Conservation (phyloP, 2,888 invertebrate species). For the Craniophora ligustri region DNA sequence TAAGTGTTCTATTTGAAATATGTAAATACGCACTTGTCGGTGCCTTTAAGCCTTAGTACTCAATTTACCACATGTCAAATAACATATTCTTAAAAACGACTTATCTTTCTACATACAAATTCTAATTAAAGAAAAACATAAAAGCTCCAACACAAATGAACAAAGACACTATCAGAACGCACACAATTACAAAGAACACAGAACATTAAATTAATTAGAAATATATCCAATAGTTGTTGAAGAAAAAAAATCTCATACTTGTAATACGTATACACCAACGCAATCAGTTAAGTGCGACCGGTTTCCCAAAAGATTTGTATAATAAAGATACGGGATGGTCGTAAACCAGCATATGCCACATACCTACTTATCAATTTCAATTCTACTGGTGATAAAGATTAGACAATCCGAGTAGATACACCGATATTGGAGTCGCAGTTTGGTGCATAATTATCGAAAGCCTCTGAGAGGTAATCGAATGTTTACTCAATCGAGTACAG, state of each 20-base stretch:
- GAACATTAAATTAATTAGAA: conserved; percentile 57
- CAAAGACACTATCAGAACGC: conserved; percentile 11
- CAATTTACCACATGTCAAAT: too few species aligned
- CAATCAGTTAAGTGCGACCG: conserved; percentile 79
- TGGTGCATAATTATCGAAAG: conserved; percentile 22
- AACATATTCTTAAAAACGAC: too few species aligned
- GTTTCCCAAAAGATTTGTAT: conserved; percentile 75
- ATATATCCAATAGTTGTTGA: conserved; percentile 52
- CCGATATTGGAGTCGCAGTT: conserved; percentile 7
- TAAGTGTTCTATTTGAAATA: too few species aligned
- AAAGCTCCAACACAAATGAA: conserved; percentile 11
- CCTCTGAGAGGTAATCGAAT: conserved; percentile 36
- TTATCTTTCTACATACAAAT: too few species aligned
- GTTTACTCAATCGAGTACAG: conserved; percentile 5
- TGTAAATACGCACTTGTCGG: too few species aligned
- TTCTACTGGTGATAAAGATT: conserved; percentile 74
- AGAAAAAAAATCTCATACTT: conserved; percentile 56
- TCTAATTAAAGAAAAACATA: not conserved
- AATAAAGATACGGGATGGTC: conserved; percentile 81
- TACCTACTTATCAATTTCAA: conserved; percentile 84
- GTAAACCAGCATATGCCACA: conserved; percentile 86
- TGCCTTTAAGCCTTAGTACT: too few species aligned
- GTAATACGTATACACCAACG: conserved; percentile 64
- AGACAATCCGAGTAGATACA: conserved; percentile 26
- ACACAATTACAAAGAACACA: conserved; percentile 38